Evolutionary conservation across 2,797 vertebrate genomes (phyloP), one percentile per base, ranked within the genome.

Genomic region (Phoxinus dragarum): DNA sequence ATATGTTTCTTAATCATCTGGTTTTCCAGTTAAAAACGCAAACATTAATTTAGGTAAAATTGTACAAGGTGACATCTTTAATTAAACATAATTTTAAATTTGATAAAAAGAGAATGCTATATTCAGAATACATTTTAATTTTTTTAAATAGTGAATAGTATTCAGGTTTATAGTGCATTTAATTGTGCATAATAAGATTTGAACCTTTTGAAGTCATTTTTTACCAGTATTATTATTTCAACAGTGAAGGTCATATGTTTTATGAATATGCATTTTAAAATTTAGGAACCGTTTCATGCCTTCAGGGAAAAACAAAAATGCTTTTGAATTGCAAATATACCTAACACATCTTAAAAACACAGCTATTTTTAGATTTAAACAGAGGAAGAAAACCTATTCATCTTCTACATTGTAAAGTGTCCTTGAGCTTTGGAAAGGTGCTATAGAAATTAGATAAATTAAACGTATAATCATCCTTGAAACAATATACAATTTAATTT

Each of bases 261-360:
- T 49, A 49, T 74, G 40, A 47, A n/a, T 74, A 31, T 74, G 16
- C 42, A 47, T 49, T 74, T 74, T 49, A 31, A 40, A 40, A 69
- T 52, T 36, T 34, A 31, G 7, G 42, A 75, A 38, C 8, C 17
- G 21, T 38, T 36, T 21, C 34, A 38, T 68, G 17, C 8, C 36
- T 68, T 38, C 31, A 38, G 7, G 73, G 17, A 49, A 31, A 75
- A 52, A 52, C 44, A 75, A 49, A 52, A 75, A 49, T 73, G 9
- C 27, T 34, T 49, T 54, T 75, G 73, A 75, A 75, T 75, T 75
- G 49, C 73, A 49, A 75, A 75, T 75, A 36, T 66, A 34, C 23
- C 27, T 36, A 72, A 16, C 31, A 36, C 47, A 72, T 27, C 42
- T 49, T n/a, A 27, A 73, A 73, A 73, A 14, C 36, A 23, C 54